phyloP scores from a whole-genome alignment of 2,888 invertebrate genomes.

The Tridacna gigas region DNA sequence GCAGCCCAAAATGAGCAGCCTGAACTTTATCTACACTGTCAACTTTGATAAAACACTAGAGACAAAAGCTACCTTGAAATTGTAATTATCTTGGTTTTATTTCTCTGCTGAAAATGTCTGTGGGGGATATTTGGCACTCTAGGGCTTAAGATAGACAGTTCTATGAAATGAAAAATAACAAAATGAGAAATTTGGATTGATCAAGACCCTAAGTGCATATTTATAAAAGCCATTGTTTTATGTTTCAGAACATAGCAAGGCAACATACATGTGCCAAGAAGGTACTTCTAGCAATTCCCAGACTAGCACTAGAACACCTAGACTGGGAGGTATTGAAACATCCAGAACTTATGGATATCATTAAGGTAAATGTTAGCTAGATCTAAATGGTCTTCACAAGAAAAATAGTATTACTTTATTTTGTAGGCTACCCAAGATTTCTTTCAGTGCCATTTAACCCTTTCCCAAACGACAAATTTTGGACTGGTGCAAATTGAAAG shows the following conservation, averaged over 20 bases:
- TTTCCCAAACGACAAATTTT: background rate
- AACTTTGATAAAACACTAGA: no score
- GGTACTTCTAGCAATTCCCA: constrained; percentile 43
- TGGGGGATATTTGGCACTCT: no score
- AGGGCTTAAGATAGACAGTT: no score
- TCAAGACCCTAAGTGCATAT: no score
- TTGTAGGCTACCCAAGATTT: background rate
- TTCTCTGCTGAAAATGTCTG: no score
- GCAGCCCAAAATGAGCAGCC: no score
- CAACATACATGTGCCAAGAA: constrained; percentile 38
- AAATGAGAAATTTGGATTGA: no score
- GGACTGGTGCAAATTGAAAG: background rate
- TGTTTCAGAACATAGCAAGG: background rate
- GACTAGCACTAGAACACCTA: constrained; percentile 30
- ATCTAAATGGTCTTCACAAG: background rate
- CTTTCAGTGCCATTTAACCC: background rate
- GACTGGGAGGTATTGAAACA: constrained; percentile 41
- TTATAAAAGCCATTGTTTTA: background rate
- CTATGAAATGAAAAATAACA: no score
- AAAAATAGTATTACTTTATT: background rate
- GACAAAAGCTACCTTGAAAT: no score
- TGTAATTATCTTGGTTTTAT: no score
- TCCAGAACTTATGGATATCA: constrained; percentile 9
- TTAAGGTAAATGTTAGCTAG: constrained; percentile 20
- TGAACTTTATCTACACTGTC: no score